A percentile compares a stretch with the other conserved stretches of the same genome.
These are phyloP conservation scores for Cremastinae sp. DNA, from an alignment of 2,888 invertebrate genomes.

Conservation along the genomic window DNA sequence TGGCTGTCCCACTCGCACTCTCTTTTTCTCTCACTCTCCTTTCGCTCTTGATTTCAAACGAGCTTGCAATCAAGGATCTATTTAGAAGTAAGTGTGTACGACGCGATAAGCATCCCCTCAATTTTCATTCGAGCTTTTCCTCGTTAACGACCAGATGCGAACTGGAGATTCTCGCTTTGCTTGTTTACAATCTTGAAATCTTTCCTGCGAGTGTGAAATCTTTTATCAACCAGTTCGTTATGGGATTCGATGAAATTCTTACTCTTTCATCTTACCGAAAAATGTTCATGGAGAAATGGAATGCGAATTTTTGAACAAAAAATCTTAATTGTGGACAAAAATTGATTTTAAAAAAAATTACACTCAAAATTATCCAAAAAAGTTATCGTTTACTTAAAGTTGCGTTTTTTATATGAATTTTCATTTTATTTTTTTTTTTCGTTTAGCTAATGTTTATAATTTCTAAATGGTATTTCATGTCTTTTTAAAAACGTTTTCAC, in stretches of 20 bases:
- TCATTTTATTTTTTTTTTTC: too few relatives aligned
- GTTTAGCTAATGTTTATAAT: too few relatives aligned
- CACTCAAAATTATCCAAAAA: too few relatives aligned
- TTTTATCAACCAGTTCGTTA: not conserved
- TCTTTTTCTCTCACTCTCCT: conserved; percentile 4
- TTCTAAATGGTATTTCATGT: too few relatives aligned
- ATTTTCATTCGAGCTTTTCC: conserved; percentile 41
- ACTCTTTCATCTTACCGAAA: too few relatives aligned
- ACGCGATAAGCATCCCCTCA: conserved; percentile 31
- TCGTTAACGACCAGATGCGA: conserved; percentile 11
- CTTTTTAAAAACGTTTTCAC: too few relatives aligned
- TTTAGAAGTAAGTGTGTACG: conserved; percentile 27
- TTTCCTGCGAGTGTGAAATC: not conserved
- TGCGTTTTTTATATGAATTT: too few relatives aligned
- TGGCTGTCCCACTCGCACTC: not conserved
- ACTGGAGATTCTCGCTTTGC: not conserved
- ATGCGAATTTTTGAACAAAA: too few relatives aligned
- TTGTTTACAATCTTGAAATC: not conserved
- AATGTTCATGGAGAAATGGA: not conserved
- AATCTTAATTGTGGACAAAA: too few relatives aligned
- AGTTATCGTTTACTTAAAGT: too few relatives aligned
- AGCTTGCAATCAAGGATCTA: conserved; percentile 53
- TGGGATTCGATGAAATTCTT: not conserved
- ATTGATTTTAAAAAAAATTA: too few relatives aligned
- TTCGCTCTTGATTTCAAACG: conserved; percentile 27